phyloP scores from a whole-genome alignment of 2,797 vertebrate genomes.

The Macroramphosus scolopax region DNA sequence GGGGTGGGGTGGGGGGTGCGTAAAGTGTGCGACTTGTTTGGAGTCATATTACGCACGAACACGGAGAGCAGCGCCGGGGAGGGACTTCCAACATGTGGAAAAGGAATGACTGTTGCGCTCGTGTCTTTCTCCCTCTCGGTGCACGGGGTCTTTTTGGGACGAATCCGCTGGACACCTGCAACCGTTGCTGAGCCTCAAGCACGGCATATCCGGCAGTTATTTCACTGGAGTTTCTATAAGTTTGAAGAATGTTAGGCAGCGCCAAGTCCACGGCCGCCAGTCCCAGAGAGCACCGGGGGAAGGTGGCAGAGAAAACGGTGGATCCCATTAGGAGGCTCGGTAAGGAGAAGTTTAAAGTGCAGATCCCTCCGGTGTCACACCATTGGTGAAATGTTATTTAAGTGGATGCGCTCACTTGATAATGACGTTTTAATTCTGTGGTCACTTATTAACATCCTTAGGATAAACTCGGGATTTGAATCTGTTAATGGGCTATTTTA shows the following conservation, averaged over 20 bases:
- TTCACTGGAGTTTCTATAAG: constrained; percentile 4
- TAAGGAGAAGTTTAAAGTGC: constrained; percentile 47
- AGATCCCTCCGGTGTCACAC: too few species aligned
- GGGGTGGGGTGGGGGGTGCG: constrained; percentile 14
- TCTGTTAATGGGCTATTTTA: too few species aligned
- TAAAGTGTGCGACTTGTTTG: constrained; percentile 40
- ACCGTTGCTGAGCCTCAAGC: neutral
- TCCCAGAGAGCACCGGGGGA: constrained; percentile 41
- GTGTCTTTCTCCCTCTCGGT: neutral
- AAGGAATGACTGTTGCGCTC: constrained; percentile 24
- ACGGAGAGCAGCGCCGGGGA: constrained; percentile 43
- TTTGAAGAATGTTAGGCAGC: constrained; percentile 62
- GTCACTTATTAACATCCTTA: too few species aligned
- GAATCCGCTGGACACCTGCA: constrained; percentile 43
- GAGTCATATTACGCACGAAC: constrained; percentile 57
- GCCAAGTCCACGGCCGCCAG: constrained; percentile 45
- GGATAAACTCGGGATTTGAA: too few species aligned
- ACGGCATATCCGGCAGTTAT: neutral
- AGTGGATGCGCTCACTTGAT: too few species aligned
- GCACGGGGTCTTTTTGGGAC: constrained; percentile 15
- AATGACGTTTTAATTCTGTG: too few species aligned
- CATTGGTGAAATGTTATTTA: too few species aligned
- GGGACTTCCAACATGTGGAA: constrained; percentile 55
- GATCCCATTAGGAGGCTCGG: constrained; percentile 72
- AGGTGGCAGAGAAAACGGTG: constrained; percentile 45